Conservation (phyloP, 2,113 vertebrate species). For the Pachypanchax playfairii region DNA sequence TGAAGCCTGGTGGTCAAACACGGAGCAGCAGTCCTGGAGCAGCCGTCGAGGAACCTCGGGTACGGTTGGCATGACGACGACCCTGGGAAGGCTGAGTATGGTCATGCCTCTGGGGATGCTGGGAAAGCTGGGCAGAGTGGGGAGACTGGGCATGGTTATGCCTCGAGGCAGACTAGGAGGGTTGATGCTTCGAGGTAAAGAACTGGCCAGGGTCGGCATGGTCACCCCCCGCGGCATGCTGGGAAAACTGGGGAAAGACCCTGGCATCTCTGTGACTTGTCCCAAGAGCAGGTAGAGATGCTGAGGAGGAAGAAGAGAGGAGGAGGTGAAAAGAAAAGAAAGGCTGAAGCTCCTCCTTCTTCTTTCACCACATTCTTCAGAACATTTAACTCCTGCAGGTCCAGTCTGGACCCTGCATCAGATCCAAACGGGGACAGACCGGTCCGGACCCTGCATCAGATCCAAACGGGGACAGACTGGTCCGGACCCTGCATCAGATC, state of each 20-base stretch:
- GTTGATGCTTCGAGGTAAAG: constrained; percentile 14
- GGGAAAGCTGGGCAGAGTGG: constrained; percentile 41
- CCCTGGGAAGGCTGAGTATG: constrained; percentile 47
- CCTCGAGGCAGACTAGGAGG: constrained; percentile 35
- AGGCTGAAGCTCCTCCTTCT: neutral
- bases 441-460: no score
- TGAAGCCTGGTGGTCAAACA: constrained; percentile 58
- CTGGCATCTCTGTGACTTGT: constrained; percentile 26
- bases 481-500: no score
- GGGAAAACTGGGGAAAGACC: constrained; percentile 44
- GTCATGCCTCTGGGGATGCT: constrained; percentile 46
- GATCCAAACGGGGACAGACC: no score
- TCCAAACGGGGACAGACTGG: no score
- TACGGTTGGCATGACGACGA: constrained; percentile 30
- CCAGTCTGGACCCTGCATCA: neutral
- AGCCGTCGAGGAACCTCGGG: constrained; percentile 52
- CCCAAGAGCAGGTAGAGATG: neutral
- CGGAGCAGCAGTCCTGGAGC: constrained; percentile 55
- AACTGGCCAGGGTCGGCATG: constrained; percentile 20
- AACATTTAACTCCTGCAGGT: constrained; percentile 34
- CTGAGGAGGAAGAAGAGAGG: neutral
- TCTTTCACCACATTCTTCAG: constrained; percentile 35
- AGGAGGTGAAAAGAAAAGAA: constrained; percentile 1
- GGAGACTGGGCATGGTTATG: constrained; percentile 39
- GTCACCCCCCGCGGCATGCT: constrained; percentile 29